Conservation (phyloP, 2,888 invertebrate species). For the Drepana falcataria region DNA sequence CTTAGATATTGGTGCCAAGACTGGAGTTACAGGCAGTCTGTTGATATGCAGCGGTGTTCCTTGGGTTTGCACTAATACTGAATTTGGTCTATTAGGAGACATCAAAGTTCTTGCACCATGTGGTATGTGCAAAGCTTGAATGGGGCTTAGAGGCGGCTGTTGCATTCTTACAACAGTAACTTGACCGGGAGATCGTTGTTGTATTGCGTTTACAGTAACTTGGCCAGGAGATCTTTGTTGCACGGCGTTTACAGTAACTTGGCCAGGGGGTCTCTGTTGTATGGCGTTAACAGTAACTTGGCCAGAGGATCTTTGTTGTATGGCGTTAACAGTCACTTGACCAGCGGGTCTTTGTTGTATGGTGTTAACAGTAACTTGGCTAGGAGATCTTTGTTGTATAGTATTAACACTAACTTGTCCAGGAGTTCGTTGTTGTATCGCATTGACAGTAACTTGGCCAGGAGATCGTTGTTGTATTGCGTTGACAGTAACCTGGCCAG, state of each 20-base stretch:
- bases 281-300: conserved; percentile 37
- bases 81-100: conserved; percentile 66
- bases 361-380: conserved; percentile 63
- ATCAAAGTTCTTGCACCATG: conserved; percentile 60
- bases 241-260: conserved; percentile 32
- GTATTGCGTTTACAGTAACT: too few relatives aligned
- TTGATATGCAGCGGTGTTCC: conserved; percentile 69
- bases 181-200: conserved; percentile 50
- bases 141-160: conserved; percentile 67
- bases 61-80: conserved; percentile 69
- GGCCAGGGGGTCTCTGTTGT: conserved; percentile 63
- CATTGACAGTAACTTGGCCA: conserved; percentile 71
- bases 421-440: conserved; percentile 68
- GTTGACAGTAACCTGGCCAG: conserved; percentile 71
- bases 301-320: conserved; percentile 62
- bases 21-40: conserved; percentile 78
- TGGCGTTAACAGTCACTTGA: conserved; percentile 32
- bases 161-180: conserved; percentile 75
- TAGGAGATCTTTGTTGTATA: too few relatives aligned
- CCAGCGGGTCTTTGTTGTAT: conserved; percentile 63
- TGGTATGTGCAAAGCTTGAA: conserved; percentile 63
- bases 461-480: conserved; percentile 70
- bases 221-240: conserved; percentile 63
- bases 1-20: conserved; percentile 77
- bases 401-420: too few relatives aligned